Conservation (phyloP, 2,888 invertebrate genomes). For the Amphipyra berbera region DNA sequence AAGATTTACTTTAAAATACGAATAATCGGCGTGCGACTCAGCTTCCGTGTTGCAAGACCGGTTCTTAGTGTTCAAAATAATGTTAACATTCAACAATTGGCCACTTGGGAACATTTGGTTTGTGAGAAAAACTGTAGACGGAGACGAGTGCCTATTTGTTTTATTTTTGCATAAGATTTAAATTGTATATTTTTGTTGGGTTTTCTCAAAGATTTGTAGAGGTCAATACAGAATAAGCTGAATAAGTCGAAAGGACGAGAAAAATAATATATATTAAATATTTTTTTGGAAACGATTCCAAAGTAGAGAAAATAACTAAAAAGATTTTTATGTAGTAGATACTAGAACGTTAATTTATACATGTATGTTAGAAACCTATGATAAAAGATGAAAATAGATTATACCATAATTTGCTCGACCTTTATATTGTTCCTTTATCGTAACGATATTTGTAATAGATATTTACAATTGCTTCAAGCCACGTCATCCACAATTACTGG, state of each 20-base stretch:
- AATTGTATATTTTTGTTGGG: conserved; percentile 1
- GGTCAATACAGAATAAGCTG: neutral
- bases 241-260: too few species aligned
- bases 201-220: conserved; percentile 17
- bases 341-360: too few species aligned
- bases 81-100: conserved; percentile 52
- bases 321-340: too few species aligned
- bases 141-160: conserved; percentile 24
- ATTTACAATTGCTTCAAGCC: neutral
- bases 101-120: conserved; percentile 49
- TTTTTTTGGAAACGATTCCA: too few species aligned
- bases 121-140: conserved; percentile 44
- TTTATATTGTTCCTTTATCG: neutral
- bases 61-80: conserved; percentile 67
- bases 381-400: too few species aligned
- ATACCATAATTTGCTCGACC: neutral
- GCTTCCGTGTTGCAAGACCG: conserved; percentile 83
- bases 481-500: conserved; percentile 17
- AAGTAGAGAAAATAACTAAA: too few species aligned
- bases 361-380: too few species aligned
- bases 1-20: conserved; percentile 77
- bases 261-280: too few species aligned
- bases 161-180: conserved; percentile 17
- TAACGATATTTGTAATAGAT: neutral
- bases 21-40: conserved; percentile 77